Percentiles rank a stretch among this genome's conserved stretches.
Evolutionary conservation across 2,888 invertebrate species (phyloP).

Genomic region (Eulithis testata): DNA sequence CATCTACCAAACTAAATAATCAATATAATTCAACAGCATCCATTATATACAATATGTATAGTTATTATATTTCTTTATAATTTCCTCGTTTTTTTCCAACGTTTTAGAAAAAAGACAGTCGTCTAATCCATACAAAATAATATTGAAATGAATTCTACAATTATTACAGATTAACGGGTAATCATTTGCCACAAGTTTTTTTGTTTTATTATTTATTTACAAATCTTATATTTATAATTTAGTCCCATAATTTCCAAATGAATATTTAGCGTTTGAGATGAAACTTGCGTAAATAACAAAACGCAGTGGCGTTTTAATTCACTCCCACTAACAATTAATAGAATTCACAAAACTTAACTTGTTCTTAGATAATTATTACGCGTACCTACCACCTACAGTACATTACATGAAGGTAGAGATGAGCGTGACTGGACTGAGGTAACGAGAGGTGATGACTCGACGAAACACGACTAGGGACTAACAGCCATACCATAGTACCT

Average conservation of each 20-base stretch:
- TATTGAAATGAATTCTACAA: slow-evolving; percentile 68
- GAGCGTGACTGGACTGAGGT: slow-evolving; percentile 13
- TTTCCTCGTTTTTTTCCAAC: slow-evolving; percentile 55
- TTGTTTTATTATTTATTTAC: slow-evolving; percentile 75
- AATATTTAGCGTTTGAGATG: slow-evolving; percentile 61
- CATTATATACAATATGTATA: slow-evolving; percentile 83
- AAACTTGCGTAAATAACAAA: slow-evolving; percentile 43
- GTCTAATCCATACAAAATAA: slow-evolving; percentile 70
- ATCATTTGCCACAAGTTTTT: slow-evolving; percentile 82
- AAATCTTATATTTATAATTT: slow-evolving; percentile 79
- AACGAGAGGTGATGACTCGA: neutral
- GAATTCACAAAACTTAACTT: slow-evolving; percentile 74
- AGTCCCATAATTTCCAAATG: slow-evolving; percentile 82
- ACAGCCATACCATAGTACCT: too few relatives aligned
- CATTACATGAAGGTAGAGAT: slow-evolving; percentile 3
- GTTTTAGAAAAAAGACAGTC: slow-evolving; percentile 62
- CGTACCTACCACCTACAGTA: too few relatives aligned
- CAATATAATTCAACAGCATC: slow-evolving; percentile 82
- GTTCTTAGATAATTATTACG: slow-evolving; percentile 19
- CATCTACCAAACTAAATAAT: slow-evolving; percentile 83
- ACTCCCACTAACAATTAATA: slow-evolving; percentile 61
- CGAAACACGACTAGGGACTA: neutral
- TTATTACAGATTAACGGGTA: slow-evolving; percentile 75
- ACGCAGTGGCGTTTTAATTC: slow-evolving; percentile 14
- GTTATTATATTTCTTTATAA: slow-evolving; percentile 64